Percentiles rank a stretch among this genome's conserved stretches.
Evolutionary conservation across 2,888 invertebrate species (phyloP).

Genomic region (Caprella mutica): DNA sequence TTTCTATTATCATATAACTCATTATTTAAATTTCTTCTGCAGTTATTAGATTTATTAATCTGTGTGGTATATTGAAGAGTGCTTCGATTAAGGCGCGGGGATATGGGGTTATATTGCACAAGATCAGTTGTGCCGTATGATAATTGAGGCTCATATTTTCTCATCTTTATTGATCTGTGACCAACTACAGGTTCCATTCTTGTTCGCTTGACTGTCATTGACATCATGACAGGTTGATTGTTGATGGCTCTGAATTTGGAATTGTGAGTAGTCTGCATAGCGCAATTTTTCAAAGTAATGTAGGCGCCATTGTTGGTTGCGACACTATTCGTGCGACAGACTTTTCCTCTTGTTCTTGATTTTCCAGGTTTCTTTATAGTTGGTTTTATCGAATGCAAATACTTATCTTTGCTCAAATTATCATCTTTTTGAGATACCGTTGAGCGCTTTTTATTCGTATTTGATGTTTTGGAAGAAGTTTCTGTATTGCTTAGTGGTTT

Average conservation of each 20-base stretch:
- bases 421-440: constrained; percentile 7
- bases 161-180: constrained; percentile 16
- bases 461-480: background rate
- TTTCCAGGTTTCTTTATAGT: constrained; percentile 25
- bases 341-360: constrained; percentile 23
- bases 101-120: background rate
- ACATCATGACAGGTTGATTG: constrained; percentile 33
- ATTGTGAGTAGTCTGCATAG: constrained; percentile 26
- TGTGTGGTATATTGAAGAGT: too few relatives aligned
- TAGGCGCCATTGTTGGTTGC: constrained; percentile 32
- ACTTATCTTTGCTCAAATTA: constrained; percentile 16
- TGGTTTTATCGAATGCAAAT: constrained; percentile 11
- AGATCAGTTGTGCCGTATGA: constrained; percentile 4
- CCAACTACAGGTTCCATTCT: constrained; percentile 19
- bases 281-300: constrained; percentile 30
- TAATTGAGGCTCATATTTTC: constrained; percentile 15
- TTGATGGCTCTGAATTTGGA: constrained; percentile 16
- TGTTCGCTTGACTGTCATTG: constrained; percentile 30
- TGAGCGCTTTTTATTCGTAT: constrained; percentile 2
- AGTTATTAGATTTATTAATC: too few relatives aligned
- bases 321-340: constrained; percentile 29
- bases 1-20: too few relatives aligned
- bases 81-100: too few relatives aligned
- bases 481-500: background rate
- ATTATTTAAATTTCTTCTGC: too few relatives aligned